Evolutionary conservation across 2,888 invertebrate species (phyloP).

Genomic region (Glaucopsyche alexis): DNA sequence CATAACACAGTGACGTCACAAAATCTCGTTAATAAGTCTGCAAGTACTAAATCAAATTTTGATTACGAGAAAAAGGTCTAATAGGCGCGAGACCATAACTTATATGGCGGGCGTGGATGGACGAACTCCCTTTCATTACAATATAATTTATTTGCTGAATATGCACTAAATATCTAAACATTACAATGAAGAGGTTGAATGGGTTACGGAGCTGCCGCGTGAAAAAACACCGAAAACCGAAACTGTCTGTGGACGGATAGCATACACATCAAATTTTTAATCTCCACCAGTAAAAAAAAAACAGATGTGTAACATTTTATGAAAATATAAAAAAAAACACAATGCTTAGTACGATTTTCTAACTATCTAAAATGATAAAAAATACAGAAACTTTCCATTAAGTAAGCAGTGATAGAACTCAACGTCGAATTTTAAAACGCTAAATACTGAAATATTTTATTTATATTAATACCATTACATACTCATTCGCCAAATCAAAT

Average conservation of each 20-base stretch:
- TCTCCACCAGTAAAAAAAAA: too few species aligned
- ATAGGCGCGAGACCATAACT: constrained; percentile 52
- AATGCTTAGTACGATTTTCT: too few species aligned
- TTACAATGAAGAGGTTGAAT: constrained; percentile 66
- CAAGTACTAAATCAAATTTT: constrained; percentile 68
- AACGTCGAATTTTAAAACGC: too few species aligned
- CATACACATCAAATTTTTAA: constrained; percentile 28
- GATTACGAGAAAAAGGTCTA: constrained; percentile 63
- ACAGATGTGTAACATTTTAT: too few species aligned
- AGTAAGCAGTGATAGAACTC: too few species aligned
- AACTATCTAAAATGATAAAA: too few species aligned
- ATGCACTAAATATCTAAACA: constrained; percentile 66
- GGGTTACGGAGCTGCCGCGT: constrained; percentile 50
- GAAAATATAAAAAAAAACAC: too few species aligned
- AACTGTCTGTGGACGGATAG: constrained; percentile 42
- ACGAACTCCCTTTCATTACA: constrained; percentile 55
- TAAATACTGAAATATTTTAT: too few species aligned
- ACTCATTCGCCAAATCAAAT: too few species aligned
- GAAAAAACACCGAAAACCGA: constrained; percentile 47
- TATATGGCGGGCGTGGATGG: constrained; percentile 55
- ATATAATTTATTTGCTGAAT: constrained; percentile 59
- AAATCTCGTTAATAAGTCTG: constrained; percentile 59
- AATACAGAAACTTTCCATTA: too few species aligned
- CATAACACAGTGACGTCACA: constrained; percentile 55
- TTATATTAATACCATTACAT: too few species aligned